Evolutionary conservation across 2,797 vertebrate genomes (phyloP), one percentile per base, ranked within the genome.

Genomic region (Anolis apletophallus): DNA sequence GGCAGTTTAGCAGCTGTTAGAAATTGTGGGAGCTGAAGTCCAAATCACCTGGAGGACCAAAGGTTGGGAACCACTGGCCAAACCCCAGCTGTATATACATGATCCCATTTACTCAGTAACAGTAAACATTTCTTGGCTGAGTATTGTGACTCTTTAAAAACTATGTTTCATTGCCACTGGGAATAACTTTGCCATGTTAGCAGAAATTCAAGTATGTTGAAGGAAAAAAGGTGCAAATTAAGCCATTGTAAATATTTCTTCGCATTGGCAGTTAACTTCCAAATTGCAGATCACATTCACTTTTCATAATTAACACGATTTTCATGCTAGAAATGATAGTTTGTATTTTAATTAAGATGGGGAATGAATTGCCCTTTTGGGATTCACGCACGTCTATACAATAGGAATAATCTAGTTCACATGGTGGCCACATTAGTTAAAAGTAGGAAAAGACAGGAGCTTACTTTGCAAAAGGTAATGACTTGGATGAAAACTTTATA

Each of bases 381-480:
- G 82, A 75, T 12, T 32, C 64, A 64, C 7, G n/a, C 34, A 40
- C 7, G 34, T n/a, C 61, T 50, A 74, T 29, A 26, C 68, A 36
- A 32, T 54, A 34, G 34, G 61, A 81, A 6, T n/a, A 0, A 0
- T 29, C 64, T 80, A 85, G 26, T 86, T 81, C 11, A 19, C 85
- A 81, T 0, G 13, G 4, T 19, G 4, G 19, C 5, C 8, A 78
- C n/a, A 0, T 0, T 54, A 34, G 13, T 26, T 77, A 36, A 26
- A 17, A 85, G 11, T 59, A 80, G 34, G 23, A 21, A n/a, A 89
- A 36, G 0, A 52, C 21, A 69, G 10, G 6, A 86, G 5, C 17
- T 52, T 14, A 68, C 2, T 11, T 2, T 68, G 59, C 34, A 76
- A 81, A 46, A 16, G 2, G 0, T 71, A 21, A 0, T 61, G 79